phyloP scores from a whole-genome alignment of 2,113 vertebrate genomes.

The Gadus macrocephalus region DNA sequence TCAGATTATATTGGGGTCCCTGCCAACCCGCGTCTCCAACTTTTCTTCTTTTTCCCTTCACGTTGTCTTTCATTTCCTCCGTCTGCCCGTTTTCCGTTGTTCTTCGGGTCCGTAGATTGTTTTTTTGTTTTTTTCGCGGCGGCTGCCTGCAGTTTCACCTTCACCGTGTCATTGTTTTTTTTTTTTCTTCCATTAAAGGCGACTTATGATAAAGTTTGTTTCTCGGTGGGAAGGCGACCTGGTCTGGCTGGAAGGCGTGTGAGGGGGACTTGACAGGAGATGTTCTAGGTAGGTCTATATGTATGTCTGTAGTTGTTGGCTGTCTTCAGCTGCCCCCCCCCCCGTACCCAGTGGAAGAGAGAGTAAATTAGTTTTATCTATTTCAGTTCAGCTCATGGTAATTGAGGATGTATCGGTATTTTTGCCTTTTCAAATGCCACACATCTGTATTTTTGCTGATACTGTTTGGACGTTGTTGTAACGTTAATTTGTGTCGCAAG shows the following conservation, averaged over 20 bases:
- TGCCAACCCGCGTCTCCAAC: slow-evolving; percentile 34
- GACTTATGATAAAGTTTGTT: slow-evolving; percentile 59
- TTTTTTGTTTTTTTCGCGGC: slow-evolving; percentile 17
- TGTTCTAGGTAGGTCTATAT: slow-evolving; percentile 9
- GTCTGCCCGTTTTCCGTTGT: slow-evolving; percentile 30
- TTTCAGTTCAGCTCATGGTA: too few species aligned
- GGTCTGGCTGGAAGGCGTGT: slow-evolving; percentile 6
- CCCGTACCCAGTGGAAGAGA: too few species aligned
- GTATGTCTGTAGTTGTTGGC: slow-evolving; percentile 4
- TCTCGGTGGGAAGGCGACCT: slow-evolving; percentile 15
- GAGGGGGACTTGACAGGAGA: neutral
- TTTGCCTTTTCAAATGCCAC: too few species aligned
- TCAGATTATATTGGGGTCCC: slow-evolving; percentile 35
- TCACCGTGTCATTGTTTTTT: slow-evolving; percentile 56
- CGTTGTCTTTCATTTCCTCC: slow-evolving; percentile 30
- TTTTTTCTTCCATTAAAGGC: slow-evolving; percentile 28
- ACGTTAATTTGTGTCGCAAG: too few species aligned
- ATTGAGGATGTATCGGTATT: too few species aligned
- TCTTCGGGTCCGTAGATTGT: slow-evolving; percentile 40
- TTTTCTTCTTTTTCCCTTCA: slow-evolving; percentile 37
- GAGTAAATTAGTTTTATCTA: too few species aligned
- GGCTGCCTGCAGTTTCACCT: slow-evolving; percentile 38
- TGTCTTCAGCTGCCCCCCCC: too few species aligned
- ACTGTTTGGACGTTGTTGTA: too few species aligned
- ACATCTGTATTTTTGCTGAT: too few species aligned